These are phyloP conservation scores for Melanchra persicariae DNA, from an alignment of 2,888 invertebrate species.

Conservation along the genomic window DNA sequence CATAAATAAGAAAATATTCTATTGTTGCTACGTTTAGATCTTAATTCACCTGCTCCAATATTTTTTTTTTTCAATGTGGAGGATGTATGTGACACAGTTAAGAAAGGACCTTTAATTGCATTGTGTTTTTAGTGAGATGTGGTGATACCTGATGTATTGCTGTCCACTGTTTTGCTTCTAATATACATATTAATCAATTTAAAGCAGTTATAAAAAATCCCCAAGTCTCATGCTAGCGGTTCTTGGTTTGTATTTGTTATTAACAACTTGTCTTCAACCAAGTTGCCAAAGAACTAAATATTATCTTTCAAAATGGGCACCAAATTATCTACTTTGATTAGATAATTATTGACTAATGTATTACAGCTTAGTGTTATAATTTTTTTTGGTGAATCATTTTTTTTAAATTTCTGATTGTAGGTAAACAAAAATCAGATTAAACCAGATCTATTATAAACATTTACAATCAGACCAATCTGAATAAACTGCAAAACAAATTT, in stretches of 20 bases:
- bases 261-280: constrained; percentile 38
- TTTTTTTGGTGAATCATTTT: constrained; percentile 25
- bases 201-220: neutral
- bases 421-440: constrained; percentile 4
- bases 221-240: constrained; percentile 5
- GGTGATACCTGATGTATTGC: neutral
- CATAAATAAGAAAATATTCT: constrained; percentile 12
- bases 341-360: constrained; percentile 27
- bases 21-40: constrained; percentile 23
- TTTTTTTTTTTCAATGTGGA: constrained; percentile 1
- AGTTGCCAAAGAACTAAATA: constrained; percentile 7
- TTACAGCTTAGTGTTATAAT: constrained; percentile 10
- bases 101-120: neutral
- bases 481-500: no score
- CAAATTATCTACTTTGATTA: constrained; percentile 18
- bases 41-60: constrained; percentile 22
- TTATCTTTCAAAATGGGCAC: neutral
- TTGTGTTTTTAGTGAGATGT: neutral
- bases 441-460: no score
- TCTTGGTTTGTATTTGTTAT: constrained; percentile 44
- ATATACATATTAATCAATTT: neutral
- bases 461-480: no score
- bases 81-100: neutral
- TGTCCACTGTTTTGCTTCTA: constrained; percentile 1
- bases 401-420: constrained; percentile 7